phyloP scores from a whole-genome alignment of 2,888 invertebrate genomes.

The Cryptocheilus praepositus region DNA sequence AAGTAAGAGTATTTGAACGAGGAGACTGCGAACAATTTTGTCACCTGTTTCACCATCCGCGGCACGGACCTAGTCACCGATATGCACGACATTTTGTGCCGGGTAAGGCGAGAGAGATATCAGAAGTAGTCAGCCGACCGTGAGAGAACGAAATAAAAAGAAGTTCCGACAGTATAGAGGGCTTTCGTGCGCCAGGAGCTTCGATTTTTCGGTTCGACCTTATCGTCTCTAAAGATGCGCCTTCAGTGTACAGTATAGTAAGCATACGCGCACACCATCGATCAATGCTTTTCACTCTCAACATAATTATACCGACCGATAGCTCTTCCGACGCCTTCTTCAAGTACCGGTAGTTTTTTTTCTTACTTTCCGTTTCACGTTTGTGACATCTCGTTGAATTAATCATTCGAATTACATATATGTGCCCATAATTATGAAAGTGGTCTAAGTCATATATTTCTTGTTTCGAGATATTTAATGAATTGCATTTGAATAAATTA shows the following conservation, averaged over 20 bases:
- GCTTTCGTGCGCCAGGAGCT: background rate
- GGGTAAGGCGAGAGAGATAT: background rate
- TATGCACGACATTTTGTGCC: too few relatives aligned
- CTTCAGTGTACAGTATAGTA: too few relatives aligned
- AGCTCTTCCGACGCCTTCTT: background rate
- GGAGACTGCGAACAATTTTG: background rate
- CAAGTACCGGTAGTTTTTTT: background rate
- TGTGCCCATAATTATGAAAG: too few relatives aligned
- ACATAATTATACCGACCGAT: too few relatives aligned
- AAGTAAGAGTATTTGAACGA: background rate
- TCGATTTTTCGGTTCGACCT: slow-evolving; percentile 3
- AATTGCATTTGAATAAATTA: too few relatives aligned
- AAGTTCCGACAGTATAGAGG: background rate
- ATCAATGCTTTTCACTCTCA: too few relatives aligned
- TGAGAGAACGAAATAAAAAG: background rate
- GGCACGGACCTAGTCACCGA: too few relatives aligned
- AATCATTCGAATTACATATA: background rate
- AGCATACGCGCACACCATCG: too few relatives aligned
- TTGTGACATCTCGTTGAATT: background rate
- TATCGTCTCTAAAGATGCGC: too few relatives aligned
- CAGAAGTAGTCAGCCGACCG: too few relatives aligned
- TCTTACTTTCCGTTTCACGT: background rate
- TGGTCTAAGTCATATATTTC: too few relatives aligned
- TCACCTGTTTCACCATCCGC: background rate
- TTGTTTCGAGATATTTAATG: too few relatives aligned